Conservation (phyloP, 2,113 vertebrate genomes). For the Cheilinus undulatus region DNA sequence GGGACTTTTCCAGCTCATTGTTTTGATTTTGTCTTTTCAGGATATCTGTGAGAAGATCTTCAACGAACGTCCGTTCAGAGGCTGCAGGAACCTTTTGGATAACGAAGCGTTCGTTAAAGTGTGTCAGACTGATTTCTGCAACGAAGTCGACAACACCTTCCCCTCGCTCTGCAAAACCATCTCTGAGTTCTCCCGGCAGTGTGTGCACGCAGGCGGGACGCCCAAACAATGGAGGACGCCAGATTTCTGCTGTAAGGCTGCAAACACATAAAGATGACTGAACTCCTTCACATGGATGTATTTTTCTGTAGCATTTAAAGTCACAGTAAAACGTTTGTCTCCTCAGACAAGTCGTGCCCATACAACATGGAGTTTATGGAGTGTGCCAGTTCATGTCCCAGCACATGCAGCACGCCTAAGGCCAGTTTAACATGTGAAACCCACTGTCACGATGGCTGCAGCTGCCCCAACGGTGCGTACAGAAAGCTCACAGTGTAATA, state of each 20-base stretch:
- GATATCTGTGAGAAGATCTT: slow-evolving; percentile 81
- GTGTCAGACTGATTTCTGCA: slow-evolving; percentile 88
- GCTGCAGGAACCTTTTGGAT: slow-evolving; percentile 83
- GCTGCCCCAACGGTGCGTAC: slow-evolving; percentile 86
- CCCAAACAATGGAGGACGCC: slow-evolving; percentile 88
- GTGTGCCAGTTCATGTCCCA: slow-evolving; percentile 84
- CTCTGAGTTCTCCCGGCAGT: slow-evolving; percentile 92
- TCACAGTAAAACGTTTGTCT: slow-evolving; percentile 16
- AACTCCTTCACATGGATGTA: background rate
- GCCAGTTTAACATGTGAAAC: slow-evolving; percentile 84
- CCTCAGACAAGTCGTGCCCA: slow-evolving; percentile 84
- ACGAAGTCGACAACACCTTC: slow-evolving; percentile 24
- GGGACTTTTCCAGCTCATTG: background rate
- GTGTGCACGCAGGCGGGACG: slow-evolving; percentile 87
- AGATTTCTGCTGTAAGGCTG: slow-evolving; percentile 85
- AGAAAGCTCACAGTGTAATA: background rate
- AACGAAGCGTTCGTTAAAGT: slow-evolving; percentile 81
- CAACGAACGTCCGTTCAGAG: slow-evolving; percentile 72
- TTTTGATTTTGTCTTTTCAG: slow-evolving; percentile 45
- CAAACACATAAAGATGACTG: background rate
- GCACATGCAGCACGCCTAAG: slow-evolving; percentile 87
- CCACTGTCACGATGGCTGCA: slow-evolving; percentile 88
- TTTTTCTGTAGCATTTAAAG: background rate
- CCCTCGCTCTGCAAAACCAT: slow-evolving; percentile 87
- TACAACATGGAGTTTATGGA: slow-evolving; percentile 86